Percentiles rank a stretch among this genome's conserved stretches.
These are phyloP conservation scores for Pyrgilauda ruficollis DNA, from an alignment of 2,113 vertebrate genomes.

Conservation along the genomic window DNA sequence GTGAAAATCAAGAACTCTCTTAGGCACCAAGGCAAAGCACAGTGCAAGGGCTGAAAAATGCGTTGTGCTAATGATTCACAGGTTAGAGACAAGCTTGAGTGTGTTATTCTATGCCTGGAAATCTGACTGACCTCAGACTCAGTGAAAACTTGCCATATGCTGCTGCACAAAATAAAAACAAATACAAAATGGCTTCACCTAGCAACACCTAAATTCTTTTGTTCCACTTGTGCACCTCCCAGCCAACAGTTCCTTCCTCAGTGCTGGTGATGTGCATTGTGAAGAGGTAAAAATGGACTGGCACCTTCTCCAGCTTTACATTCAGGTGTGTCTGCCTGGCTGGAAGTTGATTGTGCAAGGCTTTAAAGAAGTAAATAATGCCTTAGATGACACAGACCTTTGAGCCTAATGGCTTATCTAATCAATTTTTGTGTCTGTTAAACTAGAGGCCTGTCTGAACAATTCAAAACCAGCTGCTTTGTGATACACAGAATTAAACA, in stretches of 20 bases:
- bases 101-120: neutral
- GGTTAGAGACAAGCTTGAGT: neutral
- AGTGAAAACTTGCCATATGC: neutral
- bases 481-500: neutral
- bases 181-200: neutral
- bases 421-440: slow-evolving; percentile 3
- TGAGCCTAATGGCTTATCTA: neutral
- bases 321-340: neutral
- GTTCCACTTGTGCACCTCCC: neutral
- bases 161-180: neutral
- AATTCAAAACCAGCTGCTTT: neutral
- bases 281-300: neutral
- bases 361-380: neutral
- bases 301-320: neutral
- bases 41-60: neutral
- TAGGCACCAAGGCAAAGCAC: neutral
- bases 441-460: neutral
- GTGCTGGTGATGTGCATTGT: neutral
- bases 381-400: neutral
- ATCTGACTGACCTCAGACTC: neutral
- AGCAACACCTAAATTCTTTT: neutral
- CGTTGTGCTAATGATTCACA: neutral
- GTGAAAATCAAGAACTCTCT: neutral
- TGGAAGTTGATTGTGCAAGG: slow-evolving; percentile 2
- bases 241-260: neutral